Conservation (phyloP, 2,797 vertebrate species). For the Muscicapa striata region DNA sequence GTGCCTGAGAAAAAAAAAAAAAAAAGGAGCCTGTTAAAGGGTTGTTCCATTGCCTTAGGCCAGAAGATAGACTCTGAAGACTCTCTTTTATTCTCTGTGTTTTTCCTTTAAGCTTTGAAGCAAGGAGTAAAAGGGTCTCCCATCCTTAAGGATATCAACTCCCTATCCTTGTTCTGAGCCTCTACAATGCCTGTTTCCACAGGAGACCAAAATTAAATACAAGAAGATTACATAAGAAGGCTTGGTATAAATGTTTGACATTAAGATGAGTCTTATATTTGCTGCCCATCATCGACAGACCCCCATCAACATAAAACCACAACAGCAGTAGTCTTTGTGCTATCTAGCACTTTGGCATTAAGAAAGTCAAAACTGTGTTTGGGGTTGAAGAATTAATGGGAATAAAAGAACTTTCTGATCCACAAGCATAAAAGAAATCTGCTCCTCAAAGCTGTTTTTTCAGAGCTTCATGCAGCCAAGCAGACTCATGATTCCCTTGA, state of each 20-base stretch:
- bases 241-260: background rate
- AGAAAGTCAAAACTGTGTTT: background rate
- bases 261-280: background rate
- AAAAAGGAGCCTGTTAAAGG: conserved; percentile 2
- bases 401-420: background rate
- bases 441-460: background rate
- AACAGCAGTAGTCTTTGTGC: background rate
- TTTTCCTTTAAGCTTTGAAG: conserved; percentile 53
- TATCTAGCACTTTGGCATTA: background rate
- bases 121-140: conserved; percentile 14
- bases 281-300: background rate
- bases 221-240: background rate
- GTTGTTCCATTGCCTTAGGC: conserved; percentile 49
- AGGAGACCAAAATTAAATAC: conserved; percentile 4
- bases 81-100: conserved; percentile 43
- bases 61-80: conserved; percentile 50
- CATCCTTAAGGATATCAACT: background rate
- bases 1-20: background rate
- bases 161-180: background rate
- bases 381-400: background rate
- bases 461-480: background rate
- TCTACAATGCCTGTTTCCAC: background rate
- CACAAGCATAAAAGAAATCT: background rate
- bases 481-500: background rate
- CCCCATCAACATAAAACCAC: background rate